Evolutionary conservation across 1,140 invertebrate species (phyloP), one percentile per base, ranked within the genome.

Genomic region (Nephotettix cincticeps): DNA sequence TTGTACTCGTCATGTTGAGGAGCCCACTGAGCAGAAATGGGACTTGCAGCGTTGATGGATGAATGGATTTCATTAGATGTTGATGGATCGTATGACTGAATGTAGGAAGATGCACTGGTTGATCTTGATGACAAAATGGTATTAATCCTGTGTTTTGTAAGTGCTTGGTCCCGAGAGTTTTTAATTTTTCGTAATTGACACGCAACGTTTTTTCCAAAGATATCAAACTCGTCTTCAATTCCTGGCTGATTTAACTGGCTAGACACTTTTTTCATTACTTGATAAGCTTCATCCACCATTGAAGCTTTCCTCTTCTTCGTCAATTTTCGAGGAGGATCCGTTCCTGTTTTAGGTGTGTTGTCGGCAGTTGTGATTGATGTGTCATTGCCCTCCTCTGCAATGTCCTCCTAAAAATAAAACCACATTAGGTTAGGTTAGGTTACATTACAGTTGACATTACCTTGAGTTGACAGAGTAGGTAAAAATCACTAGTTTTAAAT

Each of bases 51-150:
- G 13, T 54, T 54, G 47, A 54, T 54, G 1, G 47, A 54, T 54
- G 47, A n/a, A n/a, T n/a, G n/a, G n/a, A n/a, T n/a, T n/a, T n/a
- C n/a, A n/a, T n/a, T n/a, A n/a, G 30, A 66, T 36, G 64, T 66
- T 66, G 30, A 66, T 66, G 64, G 27, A 66, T 66, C 36, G 64
- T 66, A 66, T 66, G 64, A 66, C 64, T 66, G 64, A 66, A 66
- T 66, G 64, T 66, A 66, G 64, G 64, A 66, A 66, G 64, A 66
- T 66, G 64, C 64, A 66, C 27, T 66, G 64, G 64, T 66, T 66
- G 64, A 66, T 66, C n/a, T n/a, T n/a, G n/a, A n/a, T n/a, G n/a
- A n/a, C n/a, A 63, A 63, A 63, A 63, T 63, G 58, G 58, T 63
- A 63, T 63, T 63, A 63, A 63, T 63, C 58, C 29, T 66, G 25